Percentiles rank a stretch among this genome's conserved stretches.
Evolutionary conservation across 1,140 invertebrate genomes (phyloP).

Genomic region (Zophobas morio): DNA sequence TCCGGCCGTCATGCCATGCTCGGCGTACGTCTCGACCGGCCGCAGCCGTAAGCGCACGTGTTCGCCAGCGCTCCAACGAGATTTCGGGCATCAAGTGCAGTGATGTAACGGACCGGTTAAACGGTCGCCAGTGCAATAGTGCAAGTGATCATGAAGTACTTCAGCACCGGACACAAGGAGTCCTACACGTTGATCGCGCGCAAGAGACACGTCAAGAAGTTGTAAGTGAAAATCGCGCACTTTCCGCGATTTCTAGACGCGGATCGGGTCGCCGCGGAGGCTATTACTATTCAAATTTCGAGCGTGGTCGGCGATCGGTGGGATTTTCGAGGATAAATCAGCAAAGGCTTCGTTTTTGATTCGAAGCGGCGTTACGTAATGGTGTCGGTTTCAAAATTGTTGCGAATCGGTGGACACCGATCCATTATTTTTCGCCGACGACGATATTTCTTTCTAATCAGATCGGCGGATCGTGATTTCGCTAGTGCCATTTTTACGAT

Average conservation of each 20-base stretch:
- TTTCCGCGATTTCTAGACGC: slow-evolving; percentile 5
- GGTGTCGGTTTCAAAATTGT: too few relatives aligned
- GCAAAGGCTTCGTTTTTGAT: background rate
- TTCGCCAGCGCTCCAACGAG: background rate
- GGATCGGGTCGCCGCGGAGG: background rate
- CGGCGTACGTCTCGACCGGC: background rate
- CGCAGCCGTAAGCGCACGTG: slow-evolving; percentile 1
- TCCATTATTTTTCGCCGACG: too few relatives aligned
- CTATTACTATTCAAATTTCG: background rate
- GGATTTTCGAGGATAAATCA: background rate
- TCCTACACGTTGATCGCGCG: slow-evolving; percentile 71
- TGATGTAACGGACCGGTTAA: slow-evolving; percentile 21
- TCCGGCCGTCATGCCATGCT: slow-evolving; percentile 1
- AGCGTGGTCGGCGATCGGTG: background rate
- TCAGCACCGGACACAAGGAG: slow-evolving; percentile 69
- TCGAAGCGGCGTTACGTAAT: too few relatives aligned
- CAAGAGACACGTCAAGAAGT: slow-evolving; percentile 71
- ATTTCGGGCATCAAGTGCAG: background rate
- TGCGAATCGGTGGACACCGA: too few relatives aligned
- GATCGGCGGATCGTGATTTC: too few relatives aligned
- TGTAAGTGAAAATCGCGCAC: slow-evolving; percentile 62
- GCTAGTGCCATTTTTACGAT: too few relatives aligned
- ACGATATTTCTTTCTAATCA: too few relatives aligned
- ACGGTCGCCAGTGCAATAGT: slow-evolving; percentile 40
- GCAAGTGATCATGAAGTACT: slow-evolving; percentile 69